Percentiles rank a stretch among this genome's conserved stretches.
phyloP scores from a whole-genome alignment of 2,888 invertebrate species.

The Tinea pellionella region DNA sequence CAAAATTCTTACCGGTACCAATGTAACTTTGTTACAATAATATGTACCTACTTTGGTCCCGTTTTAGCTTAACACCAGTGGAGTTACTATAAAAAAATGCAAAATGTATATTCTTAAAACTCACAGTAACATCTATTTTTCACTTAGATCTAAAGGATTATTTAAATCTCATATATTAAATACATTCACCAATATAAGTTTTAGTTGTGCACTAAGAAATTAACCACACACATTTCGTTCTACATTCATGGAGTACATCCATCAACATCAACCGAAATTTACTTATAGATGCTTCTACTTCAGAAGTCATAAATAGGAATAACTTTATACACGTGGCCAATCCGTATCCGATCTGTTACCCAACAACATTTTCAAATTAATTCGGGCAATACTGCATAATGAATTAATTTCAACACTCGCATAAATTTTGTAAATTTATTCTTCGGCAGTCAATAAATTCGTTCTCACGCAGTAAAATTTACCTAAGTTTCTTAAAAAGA shows the following conservation, averaged over 20 bases:
- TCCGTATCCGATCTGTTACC: neutral
- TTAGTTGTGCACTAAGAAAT: too few species aligned
- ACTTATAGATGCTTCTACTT: neutral
- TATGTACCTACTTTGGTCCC: too few species aligned
- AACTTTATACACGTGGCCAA: slow-evolving; percentile 1
- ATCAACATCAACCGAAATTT: slow-evolving; percentile 1
- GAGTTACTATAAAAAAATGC: too few species aligned
- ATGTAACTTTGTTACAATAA: too few species aligned
- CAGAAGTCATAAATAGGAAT: neutral
- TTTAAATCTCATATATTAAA: too few species aligned
- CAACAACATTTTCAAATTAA: neutral
- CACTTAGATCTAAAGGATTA: too few species aligned
- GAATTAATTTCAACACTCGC: neutral
- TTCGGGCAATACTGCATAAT: neutral
- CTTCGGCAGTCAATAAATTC: neutral
- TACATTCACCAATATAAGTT: too few species aligned
- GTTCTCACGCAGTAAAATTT: neutral
- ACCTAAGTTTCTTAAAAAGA: neutral
- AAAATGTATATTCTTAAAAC: too few species aligned
- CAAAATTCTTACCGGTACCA: too few species aligned
- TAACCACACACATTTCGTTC: neutral
- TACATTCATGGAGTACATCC: neutral
- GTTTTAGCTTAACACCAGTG: too few species aligned
- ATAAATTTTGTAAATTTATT: neutral
- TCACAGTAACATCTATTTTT: too few species aligned